Evolutionary conservation across 1,140 invertebrate species (phyloP).

Genomic region (Chironomus striatipennis): DNA sequence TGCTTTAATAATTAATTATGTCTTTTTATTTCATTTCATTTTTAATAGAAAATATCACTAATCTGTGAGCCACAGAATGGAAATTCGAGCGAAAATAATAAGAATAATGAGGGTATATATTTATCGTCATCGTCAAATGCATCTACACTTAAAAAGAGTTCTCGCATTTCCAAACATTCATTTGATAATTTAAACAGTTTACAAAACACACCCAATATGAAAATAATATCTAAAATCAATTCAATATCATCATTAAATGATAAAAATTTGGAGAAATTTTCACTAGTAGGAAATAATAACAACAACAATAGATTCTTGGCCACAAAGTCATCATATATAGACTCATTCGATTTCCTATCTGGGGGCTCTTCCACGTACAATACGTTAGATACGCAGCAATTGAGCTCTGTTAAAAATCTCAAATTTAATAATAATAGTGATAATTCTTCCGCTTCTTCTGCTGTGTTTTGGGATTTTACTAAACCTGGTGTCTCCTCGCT

Average conservation of each 20-base stretch:
- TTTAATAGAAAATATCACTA: conserved; percentile 16
- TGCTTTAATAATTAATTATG: neutral
- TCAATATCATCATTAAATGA: conserved; percentile 12
- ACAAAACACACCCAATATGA: conserved; percentile 13
- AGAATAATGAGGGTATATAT: neutral
- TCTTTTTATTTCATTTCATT: neutral
- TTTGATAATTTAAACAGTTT: conserved; percentile 18
- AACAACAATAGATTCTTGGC: conserved; percentile 17
- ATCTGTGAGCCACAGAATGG: conserved; percentile 15
- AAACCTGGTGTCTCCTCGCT: neutral
- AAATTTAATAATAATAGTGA: conserved; percentile 22
- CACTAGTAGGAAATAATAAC: neutral
- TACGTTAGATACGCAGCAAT: neutral
- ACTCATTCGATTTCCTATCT: neutral
- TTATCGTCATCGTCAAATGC: conserved; percentile 11
- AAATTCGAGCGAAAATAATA: conserved; percentile 10
- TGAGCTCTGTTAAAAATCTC: conserved; percentile 5
- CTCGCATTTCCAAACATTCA: conserved; percentile 14
- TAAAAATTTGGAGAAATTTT: conserved; percentile 11
- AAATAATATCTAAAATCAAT: conserved; percentile 20
- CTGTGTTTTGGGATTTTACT: conserved; percentile 20
- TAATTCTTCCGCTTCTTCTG: conserved; percentile 18
- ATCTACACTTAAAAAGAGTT: conserved; percentile 8
- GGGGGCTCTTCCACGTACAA: neutral
- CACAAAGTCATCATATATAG: neutral